Evolutionary conservation across 2,888 invertebrate genomes (phyloP).

Genomic region (Meteorus cinctellus): DNA sequence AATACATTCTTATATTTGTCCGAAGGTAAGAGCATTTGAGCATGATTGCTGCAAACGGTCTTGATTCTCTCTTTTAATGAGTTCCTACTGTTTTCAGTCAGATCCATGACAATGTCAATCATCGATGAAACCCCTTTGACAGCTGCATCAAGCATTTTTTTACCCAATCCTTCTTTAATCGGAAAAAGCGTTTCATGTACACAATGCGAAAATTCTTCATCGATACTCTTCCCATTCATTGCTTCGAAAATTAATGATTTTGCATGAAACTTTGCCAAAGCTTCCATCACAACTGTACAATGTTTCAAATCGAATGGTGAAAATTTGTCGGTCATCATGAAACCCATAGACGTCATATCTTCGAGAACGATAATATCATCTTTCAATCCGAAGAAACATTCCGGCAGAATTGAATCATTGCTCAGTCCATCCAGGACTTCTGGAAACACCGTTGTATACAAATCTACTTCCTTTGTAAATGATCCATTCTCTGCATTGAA

Average conservation of each 20-base stretch:
- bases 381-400: slow-evolving; percentile 61
- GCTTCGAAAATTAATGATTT: slow-evolving; percentile 75
- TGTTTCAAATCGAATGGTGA: slow-evolving; percentile 78
- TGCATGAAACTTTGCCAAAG: slow-evolving; percentile 80
- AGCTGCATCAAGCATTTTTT: slow-evolving; percentile 59
- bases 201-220: slow-evolving; percentile 59
- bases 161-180: slow-evolving; percentile 44
- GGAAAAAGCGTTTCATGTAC: slow-evolving; percentile 64
- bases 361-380: slow-evolving; percentile 73
- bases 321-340: slow-evolving; percentile 79
- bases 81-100: slow-evolving; percentile 50
- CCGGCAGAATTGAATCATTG: slow-evolving; percentile 54
- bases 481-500: slow-evolving; percentile 56
- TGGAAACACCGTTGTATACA: slow-evolving; percentile 64
- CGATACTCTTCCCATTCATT: slow-evolving; percentile 56
- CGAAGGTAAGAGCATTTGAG: slow-evolving; percentile 58
- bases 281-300: slow-evolving; percentile 77
- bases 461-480: slow-evolving; percentile 62
- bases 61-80: slow-evolving; percentile 56
- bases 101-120: slow-evolving; percentile 56
- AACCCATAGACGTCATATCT: slow-evolving; percentile 78
- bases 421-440: slow-evolving; percentile 57
- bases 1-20: slow-evolving; percentile 64
- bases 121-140: slow-evolving; percentile 61
- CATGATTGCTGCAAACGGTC: slow-evolving; percentile 50